These are phyloP conservation scores for Eospalax fontanierii DNA, from an alignment of 2,797 vertebrate species.

Conservation along the genomic window DNA sequence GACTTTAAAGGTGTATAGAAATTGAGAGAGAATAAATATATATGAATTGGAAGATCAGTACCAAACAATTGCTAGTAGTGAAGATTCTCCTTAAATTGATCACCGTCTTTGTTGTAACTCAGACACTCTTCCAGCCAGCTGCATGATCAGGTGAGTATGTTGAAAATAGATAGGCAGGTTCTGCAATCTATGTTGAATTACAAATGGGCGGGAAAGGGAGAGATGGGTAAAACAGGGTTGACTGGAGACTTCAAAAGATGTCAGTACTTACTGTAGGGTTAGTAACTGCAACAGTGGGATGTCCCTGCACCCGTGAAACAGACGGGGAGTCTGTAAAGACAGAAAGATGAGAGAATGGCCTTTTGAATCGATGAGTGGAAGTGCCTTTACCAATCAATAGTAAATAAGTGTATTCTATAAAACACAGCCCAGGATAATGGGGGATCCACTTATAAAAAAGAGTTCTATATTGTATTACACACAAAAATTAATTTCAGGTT, in stretches of 20 bases:
- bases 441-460: background rate
- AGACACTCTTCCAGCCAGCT: background rate
- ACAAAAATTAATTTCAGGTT: background rate
- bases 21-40: background rate
- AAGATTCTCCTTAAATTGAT: background rate
- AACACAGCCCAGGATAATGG: background rate
- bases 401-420: background rate
- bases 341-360: background rate
- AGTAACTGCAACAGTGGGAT: background rate
- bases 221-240: background rate
- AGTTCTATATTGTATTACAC: background rate
- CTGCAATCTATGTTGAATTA: slow-evolving; percentile 1
- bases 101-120: background rate
- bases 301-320: background rate
- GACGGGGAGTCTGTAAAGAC: background rate
- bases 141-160: background rate
- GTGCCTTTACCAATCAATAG: background rate
- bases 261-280: background rate
- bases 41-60: background rate
- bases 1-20: background rate
- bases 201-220: background rate
- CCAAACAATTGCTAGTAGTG: background rate
- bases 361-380: background rate
- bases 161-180: background rate
- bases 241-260: background rate